Base-by-base conservation (phyloP, 2,797 vertebrate genomes). In the Hydrocynus forskahlii region DNA sequence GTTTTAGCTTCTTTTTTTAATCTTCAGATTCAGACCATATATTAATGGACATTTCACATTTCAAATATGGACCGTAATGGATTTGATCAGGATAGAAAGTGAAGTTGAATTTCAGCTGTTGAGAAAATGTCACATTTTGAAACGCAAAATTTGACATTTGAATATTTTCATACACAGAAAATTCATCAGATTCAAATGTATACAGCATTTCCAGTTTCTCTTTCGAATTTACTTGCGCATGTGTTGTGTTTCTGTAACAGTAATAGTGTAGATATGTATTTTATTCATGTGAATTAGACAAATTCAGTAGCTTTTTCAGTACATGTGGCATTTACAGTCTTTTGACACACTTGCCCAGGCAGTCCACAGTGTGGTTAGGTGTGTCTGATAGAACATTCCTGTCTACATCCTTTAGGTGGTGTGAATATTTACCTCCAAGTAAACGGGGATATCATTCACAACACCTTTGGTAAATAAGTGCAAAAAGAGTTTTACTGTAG, bases 381-480 rank as follows among this genome's bases (percentile, higher is more conserved):
- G 75, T 67, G 75, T 59, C 52, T 12, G 38, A 38, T 16, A 21
- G 35, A 19, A 10, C 21, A 23, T 54, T 63, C 29, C 57, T 66
- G 69, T 71, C 50, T 9, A 55, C 35, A 21, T 77, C 16, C 21
- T 45, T 75, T 45, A 60, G 12, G 55, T 60, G 52, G 35, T 43
- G 17, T 68, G 43, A 67, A 23, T 80, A 73, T 77, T 81, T 84
- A 60, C 69, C 10, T n/a, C 48, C 48, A 66, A 29, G n/a, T 60
- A 35, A 64, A 54, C 14, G 52, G 54, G 57, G 50, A 29, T 54
- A 45, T 66, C 2, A 64, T 16, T 25, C 10, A 57, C 52, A 62
- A 67, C 59, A 13, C 76, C 54, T 62, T 74, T 82, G 50, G 21
- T 74, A 85, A 84, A 82, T 66, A 55, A 52, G 21, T 76, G 40